These are phyloP conservation scores for Trachelus tabidus DNA, from an alignment of 2,888 invertebrate genomes.

Conservation along the genomic window DNA sequence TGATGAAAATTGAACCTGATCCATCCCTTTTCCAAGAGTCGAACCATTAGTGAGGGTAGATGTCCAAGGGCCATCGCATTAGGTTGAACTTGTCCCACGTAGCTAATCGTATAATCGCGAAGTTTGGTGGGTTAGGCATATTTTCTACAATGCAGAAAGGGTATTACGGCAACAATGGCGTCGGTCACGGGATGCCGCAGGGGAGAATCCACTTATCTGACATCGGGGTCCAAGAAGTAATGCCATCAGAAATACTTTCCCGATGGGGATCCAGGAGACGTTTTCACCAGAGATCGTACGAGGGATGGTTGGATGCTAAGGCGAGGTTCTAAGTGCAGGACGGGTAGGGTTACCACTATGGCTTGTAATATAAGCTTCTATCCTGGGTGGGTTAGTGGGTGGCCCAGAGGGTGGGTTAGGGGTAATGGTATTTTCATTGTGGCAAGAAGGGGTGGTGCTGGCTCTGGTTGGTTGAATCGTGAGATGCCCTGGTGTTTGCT, in stretches of 20 bases:
- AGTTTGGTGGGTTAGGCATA: too few relatives aligned
- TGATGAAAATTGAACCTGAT: too few relatives aligned
- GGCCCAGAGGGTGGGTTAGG: slow-evolving; percentile 14
- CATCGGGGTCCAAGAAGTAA: slow-evolving; percentile 33
- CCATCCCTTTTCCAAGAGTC: too few relatives aligned
- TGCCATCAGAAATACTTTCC: slow-evolving; percentile 47
- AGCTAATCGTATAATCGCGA: too few relatives aligned
- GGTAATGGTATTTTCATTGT: slow-evolving; percentile 43
- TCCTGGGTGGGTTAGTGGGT: slow-evolving; percentile 26
- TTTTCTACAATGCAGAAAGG: too few relatives aligned
- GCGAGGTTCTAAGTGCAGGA: slow-evolving; percentile 49
- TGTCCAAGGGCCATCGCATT: too few relatives aligned
- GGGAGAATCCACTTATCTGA: neutral
- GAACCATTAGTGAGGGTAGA: too few relatives aligned
- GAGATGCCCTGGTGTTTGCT: slow-evolving; percentile 28
- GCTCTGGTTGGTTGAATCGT: neutral
- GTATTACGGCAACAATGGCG: too few relatives aligned
- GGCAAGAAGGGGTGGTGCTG: slow-evolving; percentile 24
- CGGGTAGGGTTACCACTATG: slow-evolving; percentile 58
- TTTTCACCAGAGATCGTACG: slow-evolving; percentile 14
- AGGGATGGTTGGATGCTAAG: slow-evolving; percentile 29
- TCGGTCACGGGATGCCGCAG: neutral
- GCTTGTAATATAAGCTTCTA: slow-evolving; percentile 53
- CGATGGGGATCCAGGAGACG: slow-evolving; percentile 34
- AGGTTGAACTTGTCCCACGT: too few relatives aligned